These are phyloP conservation scores for Euphydryas editha DNA, from an alignment of 2,888 invertebrate species.

Conservation along the genomic window DNA sequence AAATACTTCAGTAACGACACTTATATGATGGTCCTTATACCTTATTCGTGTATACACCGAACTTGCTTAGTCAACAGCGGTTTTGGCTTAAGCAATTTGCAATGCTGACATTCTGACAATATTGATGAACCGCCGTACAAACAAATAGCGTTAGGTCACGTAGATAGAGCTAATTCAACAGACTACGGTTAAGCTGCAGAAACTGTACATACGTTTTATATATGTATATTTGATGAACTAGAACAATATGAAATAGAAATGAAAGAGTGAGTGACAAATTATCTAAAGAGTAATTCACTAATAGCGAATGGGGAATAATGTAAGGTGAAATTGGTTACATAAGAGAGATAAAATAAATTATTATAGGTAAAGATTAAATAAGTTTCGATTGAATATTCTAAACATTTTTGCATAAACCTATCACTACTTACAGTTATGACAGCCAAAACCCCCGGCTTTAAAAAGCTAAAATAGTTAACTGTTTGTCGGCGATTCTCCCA, in stretches of 20 bases:
- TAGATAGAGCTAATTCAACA: conserved; percentile 12
- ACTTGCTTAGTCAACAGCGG: conserved; percentile 34
- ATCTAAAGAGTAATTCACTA: not conserved
- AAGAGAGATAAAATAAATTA: too few species aligned
- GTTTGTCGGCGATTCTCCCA: too few species aligned
- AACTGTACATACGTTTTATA: not conserved
- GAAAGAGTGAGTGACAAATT: not conserved
- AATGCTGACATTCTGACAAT: conserved; percentile 37
- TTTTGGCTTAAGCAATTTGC: conserved; percentile 38
- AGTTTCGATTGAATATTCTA: too few species aligned
- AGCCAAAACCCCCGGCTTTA: too few species aligned
- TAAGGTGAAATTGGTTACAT: not conserved
- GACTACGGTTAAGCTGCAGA: not conserved
- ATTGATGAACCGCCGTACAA: conserved; percentile 29
- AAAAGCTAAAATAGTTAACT: too few species aligned
- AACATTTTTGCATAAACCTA: too few species aligned
- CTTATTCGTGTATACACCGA: conserved; percentile 6
- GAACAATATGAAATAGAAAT: not conserved
- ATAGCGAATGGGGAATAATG: not conserved
- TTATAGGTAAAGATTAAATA: too few species aligned
- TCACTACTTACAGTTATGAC: too few species aligned
- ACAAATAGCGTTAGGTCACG: conserved; percentile 9
- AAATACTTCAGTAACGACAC: not conserved
- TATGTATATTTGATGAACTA: not conserved
- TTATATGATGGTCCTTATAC: not conserved